Conservation (phyloP, 1,140 invertebrate genomes). For the Pissodes strobi region DNA sequence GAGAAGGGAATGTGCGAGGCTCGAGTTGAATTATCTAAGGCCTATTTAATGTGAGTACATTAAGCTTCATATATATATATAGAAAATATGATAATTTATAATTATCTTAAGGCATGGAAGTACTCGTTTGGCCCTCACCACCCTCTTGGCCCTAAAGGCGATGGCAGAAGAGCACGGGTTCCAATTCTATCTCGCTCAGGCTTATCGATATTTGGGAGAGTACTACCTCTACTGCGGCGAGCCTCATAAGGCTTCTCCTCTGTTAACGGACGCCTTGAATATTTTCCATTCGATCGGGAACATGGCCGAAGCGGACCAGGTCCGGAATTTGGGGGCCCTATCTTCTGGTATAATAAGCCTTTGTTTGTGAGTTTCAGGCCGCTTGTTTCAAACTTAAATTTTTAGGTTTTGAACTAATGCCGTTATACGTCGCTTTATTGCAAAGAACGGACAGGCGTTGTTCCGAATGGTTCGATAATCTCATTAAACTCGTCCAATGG, state of each 20-base stretch:
- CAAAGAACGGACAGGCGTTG: slow-evolving; percentile 21
- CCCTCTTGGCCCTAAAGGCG: slow-evolving; percentile 42
- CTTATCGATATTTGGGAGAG: slow-evolving; percentile 50
- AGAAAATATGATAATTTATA: neutral
- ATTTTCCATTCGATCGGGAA: slow-evolving; percentile 45
- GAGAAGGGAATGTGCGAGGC: slow-evolving; percentile 58
- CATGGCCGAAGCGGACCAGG: slow-evolving; percentile 40
- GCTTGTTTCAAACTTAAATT: too few relatives aligned
- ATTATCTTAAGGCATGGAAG: slow-evolving; percentile 36
- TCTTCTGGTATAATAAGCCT: slow-evolving; percentile 45
- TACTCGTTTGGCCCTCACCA: slow-evolving; percentile 36
- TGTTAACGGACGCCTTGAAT: slow-evolving; percentile 45
- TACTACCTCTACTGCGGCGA: slow-evolving; percentile 46
- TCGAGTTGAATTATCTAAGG: slow-evolving; percentile 57
- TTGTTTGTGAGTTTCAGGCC: neutral
- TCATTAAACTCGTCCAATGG: slow-evolving; percentile 39
- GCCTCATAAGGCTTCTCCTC: slow-evolving; percentile 44
- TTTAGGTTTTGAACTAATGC: slow-evolving; percentile 42
- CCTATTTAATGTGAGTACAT: slow-evolving; percentile 41
- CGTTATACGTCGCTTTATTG: slow-evolving; percentile 36
- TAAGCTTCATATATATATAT: neutral
- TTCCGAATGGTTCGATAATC: slow-evolving; percentile 9
- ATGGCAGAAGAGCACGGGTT: slow-evolving; percentile 44
- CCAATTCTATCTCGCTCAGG: slow-evolving; percentile 45
- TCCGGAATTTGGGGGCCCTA: slow-evolving; percentile 48